These are phyloP conservation scores for Neocrepidodera transversa DNA, from an alignment of 2,888 invertebrate species.

Conservation along the genomic window DNA sequence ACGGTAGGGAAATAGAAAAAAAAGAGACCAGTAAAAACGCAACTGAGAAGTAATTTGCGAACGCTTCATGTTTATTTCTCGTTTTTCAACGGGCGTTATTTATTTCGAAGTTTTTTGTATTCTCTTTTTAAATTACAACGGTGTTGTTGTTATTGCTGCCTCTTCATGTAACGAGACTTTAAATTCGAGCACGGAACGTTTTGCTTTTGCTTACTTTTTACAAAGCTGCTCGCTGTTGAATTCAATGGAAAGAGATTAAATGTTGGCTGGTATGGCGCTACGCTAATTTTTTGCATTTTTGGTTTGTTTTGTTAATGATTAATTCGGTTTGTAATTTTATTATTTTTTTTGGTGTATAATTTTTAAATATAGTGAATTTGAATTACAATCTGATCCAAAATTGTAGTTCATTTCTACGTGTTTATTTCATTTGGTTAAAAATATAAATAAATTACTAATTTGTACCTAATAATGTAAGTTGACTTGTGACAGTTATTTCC, in stretches of 20 bases:
- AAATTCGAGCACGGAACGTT: neutral
- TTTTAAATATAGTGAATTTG: too few species aligned
- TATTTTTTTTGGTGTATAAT: too few species aligned
- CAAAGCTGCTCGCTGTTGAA: neutral
- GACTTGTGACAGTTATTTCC: too few species aligned
- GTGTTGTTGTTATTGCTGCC: conserved; percentile 5
- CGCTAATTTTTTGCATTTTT: neutral
- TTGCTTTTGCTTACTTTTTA: conserved; percentile 3
- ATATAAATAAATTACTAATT: too few species aligned
- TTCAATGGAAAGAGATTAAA: conserved; percentile 2
- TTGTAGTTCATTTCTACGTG: too few species aligned
- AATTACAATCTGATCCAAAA: too few species aligned
- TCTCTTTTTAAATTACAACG: conserved; percentile 5
- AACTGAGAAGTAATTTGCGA: conserved; percentile 5
- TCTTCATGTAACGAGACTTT: conserved; percentile 6
- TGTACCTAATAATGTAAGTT: too few species aligned
- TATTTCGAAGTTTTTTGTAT: conserved; percentile 1
- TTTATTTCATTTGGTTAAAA: too few species aligned
- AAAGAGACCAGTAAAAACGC: neutral
- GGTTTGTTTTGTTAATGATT: neutral
- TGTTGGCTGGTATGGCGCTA: neutral
- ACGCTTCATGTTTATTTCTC: conserved; percentile 1
- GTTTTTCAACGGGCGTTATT: conserved; percentile 6
- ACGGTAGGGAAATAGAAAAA: neutral
- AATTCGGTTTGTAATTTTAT: neutral